Percentiles rank a stretch among this genome's conserved stretches.
Evolutionary conservation across 2,888 invertebrate genomes (phyloP).

Genomic region (Mesorhabditis sp.): DNA sequence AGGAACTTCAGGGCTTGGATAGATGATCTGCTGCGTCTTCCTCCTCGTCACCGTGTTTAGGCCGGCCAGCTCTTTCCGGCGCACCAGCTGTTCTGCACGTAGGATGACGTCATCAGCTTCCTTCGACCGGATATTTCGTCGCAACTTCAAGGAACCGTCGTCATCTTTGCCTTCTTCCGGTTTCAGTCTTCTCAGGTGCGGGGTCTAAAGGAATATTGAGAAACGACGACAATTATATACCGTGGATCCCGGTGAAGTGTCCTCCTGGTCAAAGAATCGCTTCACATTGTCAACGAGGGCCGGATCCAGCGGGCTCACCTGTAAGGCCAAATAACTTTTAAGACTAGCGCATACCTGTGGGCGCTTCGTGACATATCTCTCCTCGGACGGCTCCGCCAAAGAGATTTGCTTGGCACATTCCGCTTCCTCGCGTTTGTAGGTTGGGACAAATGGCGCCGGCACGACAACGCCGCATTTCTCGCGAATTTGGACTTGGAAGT

Average conservation of each 20-base stretch:
- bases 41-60: slow-evolving; percentile 14
- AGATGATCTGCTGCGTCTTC: slow-evolving; percentile 7
- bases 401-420: too few relatives aligned
- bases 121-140: too few relatives aligned
- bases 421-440: too few relatives aligned
- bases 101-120: slow-evolving; percentile 14
- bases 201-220: too few relatives aligned
- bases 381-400: background rate
- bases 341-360: background rate
- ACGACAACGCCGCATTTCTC: too few relatives aligned
- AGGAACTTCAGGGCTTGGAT: background rate
- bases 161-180: background rate
- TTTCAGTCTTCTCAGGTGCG: background rate
- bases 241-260: too few relatives aligned
- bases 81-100: slow-evolving; percentile 12
- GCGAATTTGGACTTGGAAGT: background rate
- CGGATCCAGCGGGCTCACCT: slow-evolving; percentile 25
- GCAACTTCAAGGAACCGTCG: too few relatives aligned
- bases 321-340: slow-evolving; percentile 11
- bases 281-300: slow-evolving; percentile 20
- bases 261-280: too few relatives aligned
- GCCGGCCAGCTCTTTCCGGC: slow-evolving; percentile 14
- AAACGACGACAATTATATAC: too few relatives aligned
- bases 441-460: too few relatives aligned
- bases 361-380: slow-evolving; percentile 6